phyloP scores from a whole-genome alignment of 1,140 invertebrate species.

The Patella vulgata region DNA sequence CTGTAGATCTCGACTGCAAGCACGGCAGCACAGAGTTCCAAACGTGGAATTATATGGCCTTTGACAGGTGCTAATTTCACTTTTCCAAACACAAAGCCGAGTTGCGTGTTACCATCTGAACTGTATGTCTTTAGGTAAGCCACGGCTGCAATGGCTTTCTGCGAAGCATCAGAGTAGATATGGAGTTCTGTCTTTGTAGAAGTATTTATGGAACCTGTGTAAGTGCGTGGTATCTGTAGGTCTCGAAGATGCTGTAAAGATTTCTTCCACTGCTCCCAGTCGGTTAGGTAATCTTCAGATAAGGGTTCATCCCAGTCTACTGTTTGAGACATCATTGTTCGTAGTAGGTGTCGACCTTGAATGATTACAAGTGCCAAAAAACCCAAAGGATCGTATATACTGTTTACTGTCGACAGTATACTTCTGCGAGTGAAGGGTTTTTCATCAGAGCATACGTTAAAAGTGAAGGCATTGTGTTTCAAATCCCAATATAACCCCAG shows the following conservation, averaged over 20 bases:
- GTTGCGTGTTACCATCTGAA: not conserved
- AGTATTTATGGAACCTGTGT: slow-evolving; percentile 39
- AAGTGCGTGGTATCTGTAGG: slow-evolving; percentile 18
- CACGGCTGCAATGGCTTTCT: slow-evolving; percentile 28
- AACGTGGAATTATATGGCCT: slow-evolving; percentile 26
- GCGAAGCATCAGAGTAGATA: slow-evolving; percentile 28
- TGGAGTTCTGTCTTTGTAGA: slow-evolving; percentile 52
- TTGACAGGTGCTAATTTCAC: slow-evolving; percentile 18
- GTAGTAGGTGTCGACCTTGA: slow-evolving; percentile 30
- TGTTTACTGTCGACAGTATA: slow-evolving; percentile 32
- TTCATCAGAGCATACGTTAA: slow-evolving; percentile 11
- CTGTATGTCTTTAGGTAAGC: slow-evolving; percentile 12
- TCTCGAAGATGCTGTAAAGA: slow-evolving; percentile 11
- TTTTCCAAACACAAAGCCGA: slow-evolving; percentile 23
- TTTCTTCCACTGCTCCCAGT: slow-evolving; percentile 17
- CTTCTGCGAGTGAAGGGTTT: slow-evolving; percentile 20
- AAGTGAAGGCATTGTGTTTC: slow-evolving; percentile 15
- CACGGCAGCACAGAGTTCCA: slow-evolving; percentile 29
- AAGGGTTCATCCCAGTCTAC: slow-evolving; percentile 36
- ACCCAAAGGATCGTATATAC: slow-evolving; percentile 40
- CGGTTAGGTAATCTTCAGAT: not conserved
- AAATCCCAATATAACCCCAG: slow-evolving; percentile 3
- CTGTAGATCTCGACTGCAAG: slow-evolving; percentile 16
- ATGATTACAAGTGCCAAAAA: slow-evolving; percentile 34
- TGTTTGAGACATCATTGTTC: slow-evolving; percentile 30